These are phyloP conservation scores for Andrena marginata DNA, from an alignment of 2,888 invertebrate genomes.

Conservation along the genomic window DNA sequence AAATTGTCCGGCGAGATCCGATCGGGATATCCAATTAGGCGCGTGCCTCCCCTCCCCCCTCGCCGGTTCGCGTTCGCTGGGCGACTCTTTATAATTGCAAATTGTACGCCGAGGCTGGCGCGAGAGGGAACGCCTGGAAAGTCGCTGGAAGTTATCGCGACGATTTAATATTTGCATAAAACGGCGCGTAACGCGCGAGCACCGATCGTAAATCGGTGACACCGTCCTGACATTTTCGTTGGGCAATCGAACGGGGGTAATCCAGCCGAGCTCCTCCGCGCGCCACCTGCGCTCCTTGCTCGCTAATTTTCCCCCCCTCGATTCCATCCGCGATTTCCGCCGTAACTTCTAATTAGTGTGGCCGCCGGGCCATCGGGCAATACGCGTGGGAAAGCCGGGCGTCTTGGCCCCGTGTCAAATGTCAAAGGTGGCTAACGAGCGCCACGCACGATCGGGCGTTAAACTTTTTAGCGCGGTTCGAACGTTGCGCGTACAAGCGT, in stretches of 20 bases:
- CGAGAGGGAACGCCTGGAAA: conserved; percentile 17
- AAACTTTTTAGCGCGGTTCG: conserved; percentile 35
- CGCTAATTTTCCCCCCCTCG: neutral
- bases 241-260: conserved; percentile 24
- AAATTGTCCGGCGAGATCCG: conserved; percentile 38
- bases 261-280: neutral
- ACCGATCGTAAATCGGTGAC: conserved; percentile 34
- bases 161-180: conserved; percentile 42
- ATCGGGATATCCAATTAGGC: conserved; percentile 49
- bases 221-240: conserved; percentile 51
- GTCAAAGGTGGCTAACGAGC: conserved; percentile 36
- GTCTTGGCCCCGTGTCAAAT: conserved; percentile 34
- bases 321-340: neutral
- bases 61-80: neutral
- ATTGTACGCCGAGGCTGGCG: neutral
- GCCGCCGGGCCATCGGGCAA: neutral
- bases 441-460: conserved; percentile 37
- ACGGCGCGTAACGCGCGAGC: conserved; percentile 18
- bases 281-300: neutral
- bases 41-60: conserved; percentile 12
- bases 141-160: conserved; percentile 35
- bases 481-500: neutral
- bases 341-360: neutral
- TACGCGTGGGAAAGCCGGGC: conserved; percentile 13
- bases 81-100: conserved; percentile 23